phyloP scores from a whole-genome alignment of 1,140 invertebrate genomes.

The Magallana gigas region DNA sequence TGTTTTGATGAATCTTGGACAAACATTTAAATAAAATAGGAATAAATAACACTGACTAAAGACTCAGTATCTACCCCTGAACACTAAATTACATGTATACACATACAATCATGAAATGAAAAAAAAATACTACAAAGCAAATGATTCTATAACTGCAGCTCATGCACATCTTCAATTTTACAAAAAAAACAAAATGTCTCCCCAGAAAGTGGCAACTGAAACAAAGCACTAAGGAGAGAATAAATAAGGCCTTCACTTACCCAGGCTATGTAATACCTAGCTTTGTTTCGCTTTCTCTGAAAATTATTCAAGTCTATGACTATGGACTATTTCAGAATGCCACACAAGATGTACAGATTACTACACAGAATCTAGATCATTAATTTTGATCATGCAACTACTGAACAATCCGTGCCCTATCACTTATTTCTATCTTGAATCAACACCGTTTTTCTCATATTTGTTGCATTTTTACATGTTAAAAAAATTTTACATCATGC shows the following conservation, averaged over 20 bases:
- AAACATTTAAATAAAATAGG: too few species aligned
- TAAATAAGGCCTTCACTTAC: slow-evolving; percentile 63
- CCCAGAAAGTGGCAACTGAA: slow-evolving; percentile 14
- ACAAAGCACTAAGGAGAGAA: slow-evolving; percentile 9
- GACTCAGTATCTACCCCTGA: too few species aligned
- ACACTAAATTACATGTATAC: too few species aligned
- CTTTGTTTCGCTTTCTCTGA: slow-evolving; percentile 69
- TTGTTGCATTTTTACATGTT: too few species aligned
- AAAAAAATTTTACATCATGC: too few species aligned
- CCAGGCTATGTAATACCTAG: slow-evolving; percentile 75
- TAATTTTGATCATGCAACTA: slow-evolving; percentile 2
- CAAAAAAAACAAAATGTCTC: background rate
- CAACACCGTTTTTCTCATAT: too few species aligned
- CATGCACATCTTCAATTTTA: background rate
- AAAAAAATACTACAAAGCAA: background rate
- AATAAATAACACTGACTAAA: too few species aligned
- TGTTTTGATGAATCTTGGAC: too few species aligned
- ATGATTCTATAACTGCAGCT: background rate
- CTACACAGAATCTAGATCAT: too few species aligned
- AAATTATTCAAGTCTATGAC: slow-evolving; percentile 50
- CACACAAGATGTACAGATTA: too few species aligned
- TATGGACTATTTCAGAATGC: background rate
- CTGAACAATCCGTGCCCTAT: background rate
- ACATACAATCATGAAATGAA: too few species aligned
- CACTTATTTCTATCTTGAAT: too few species aligned